Conservation (phyloP, 2,888 invertebrate genomes). For the Tineola bisselliella region DNA sequence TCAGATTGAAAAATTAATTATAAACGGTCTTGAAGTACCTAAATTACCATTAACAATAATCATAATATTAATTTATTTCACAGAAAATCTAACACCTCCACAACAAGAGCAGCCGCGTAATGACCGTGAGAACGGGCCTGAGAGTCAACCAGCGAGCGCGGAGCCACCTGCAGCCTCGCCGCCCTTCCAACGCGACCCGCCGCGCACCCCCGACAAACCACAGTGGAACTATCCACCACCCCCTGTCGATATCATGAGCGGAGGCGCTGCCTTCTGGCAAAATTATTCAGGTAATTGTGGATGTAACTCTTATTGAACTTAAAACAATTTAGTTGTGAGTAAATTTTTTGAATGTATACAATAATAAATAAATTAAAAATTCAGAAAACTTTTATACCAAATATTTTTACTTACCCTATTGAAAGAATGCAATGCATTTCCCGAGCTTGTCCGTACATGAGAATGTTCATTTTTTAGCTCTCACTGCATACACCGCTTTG, state of each 20-base stretch:
- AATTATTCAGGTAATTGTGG: constrained; percentile 83
- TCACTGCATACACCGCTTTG: constrained; percentile 33
- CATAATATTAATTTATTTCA: constrained; percentile 10
- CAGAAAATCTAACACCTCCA: constrained; percentile 49
- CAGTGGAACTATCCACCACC: constrained; percentile 67
- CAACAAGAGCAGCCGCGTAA: constrained; percentile 45
- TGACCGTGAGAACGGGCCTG: constrained; percentile 56
- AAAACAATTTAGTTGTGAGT: no score
- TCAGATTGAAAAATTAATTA: no score
- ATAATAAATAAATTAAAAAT: neutral
- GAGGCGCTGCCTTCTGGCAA: constrained; percentile 89
- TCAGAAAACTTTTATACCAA: neutral
- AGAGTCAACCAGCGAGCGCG: constrained; percentile 57
- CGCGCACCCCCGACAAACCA: constrained; percentile 57
- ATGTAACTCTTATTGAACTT: no score
- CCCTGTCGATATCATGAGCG: constrained; percentile 80
- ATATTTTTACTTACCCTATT: neutral
- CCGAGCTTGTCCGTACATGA: constrained; percentile 20
- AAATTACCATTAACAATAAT: neutral
- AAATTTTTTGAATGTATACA: no score
- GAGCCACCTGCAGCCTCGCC: constrained; percentile 55
- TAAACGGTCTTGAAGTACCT: no score
- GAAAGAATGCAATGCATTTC: constrained; percentile 10
- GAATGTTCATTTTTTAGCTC: constrained; percentile 31
- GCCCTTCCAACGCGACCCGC: constrained; percentile 55